These are phyloP conservation scores for Pachyramphus minor DNA, from an alignment of 2,113 vertebrate genomes.

Conservation along the genomic window DNA sequence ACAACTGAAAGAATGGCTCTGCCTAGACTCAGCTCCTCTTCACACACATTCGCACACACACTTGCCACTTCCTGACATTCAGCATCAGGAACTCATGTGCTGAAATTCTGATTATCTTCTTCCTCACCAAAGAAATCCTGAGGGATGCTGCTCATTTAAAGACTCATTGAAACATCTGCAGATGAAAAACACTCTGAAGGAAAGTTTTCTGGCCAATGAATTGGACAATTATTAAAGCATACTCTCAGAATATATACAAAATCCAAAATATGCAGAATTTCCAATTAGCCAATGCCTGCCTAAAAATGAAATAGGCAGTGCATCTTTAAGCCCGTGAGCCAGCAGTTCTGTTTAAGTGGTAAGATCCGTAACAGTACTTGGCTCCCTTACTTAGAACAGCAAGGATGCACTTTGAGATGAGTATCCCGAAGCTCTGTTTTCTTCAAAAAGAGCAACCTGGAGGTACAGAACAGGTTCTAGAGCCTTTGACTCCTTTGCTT, in stretches of 20 bases:
- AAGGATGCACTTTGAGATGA: slow-evolving; percentile 8
- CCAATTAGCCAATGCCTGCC: not conserved
- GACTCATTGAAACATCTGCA: not conserved
- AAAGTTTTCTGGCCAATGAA: not conserved
- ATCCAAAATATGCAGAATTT: not conserved
- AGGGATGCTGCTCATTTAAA: not conserved
- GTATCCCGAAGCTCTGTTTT: not conserved
- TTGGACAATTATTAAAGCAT: not conserved
- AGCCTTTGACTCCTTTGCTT: not conserved
- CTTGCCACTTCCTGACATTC: not conserved
- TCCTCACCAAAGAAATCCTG: not conserved
- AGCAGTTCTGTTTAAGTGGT: not conserved
- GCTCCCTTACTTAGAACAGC: slow-evolving; percentile 3
- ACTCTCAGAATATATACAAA: not conserved
- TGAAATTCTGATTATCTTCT: not conserved
- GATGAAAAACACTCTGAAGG: not conserved
- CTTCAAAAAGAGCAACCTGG: not conserved
- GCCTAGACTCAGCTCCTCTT: not conserved
- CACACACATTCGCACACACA: not conserved
- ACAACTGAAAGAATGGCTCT: not conserved
- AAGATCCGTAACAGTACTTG: not conserved
- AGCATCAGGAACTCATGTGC: not conserved
- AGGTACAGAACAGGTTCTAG: not conserved
- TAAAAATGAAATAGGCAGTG: slow-evolving; percentile 5
- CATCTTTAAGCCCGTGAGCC: not conserved